Conservation (phyloP, 64 coral and sea anemone genomes). For the Platygyra sinensis region DNA sequence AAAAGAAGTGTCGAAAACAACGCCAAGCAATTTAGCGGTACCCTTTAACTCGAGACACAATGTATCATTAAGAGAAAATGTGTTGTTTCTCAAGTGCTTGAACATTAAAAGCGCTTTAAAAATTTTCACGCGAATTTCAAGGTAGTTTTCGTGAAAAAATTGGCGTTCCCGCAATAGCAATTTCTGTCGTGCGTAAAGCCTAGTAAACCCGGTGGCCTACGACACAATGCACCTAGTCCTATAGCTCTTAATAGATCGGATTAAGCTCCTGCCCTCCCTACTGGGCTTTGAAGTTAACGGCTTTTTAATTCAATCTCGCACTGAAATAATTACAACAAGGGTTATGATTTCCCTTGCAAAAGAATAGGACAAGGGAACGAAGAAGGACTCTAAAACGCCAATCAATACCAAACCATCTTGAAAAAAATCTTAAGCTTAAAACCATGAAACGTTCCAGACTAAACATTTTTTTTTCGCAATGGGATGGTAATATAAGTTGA, state of each 20-base stretch:
- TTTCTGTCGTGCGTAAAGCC: not conserved
- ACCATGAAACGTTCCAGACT: not conserved
- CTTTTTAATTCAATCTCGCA: not conserved
- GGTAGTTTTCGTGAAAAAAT: not conserved
- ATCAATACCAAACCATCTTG: not conserved
- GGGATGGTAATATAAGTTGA: not conserved
- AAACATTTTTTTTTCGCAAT: not conserved
- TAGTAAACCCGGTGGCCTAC: not conserved
- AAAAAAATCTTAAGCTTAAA: not conserved
- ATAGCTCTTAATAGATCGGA: not conserved
- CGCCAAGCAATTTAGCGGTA: slow-evolving; percentile 31
- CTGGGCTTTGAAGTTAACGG: not conserved
- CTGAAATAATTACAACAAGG: not conserved
- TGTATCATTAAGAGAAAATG: slow-evolving; percentile 4
- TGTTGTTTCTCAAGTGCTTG: not conserved
- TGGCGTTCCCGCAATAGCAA: not conserved
- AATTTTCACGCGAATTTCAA: not conserved
- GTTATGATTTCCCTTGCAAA: not conserved
- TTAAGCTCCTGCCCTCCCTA: not conserved
- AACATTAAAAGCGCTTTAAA: not conserved
- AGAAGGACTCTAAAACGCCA: not conserved
- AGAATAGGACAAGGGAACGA: not conserved
- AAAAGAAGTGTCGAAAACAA: slow-evolving; percentile 30
- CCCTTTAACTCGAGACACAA: slow-evolving; percentile 24
- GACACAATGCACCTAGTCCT: not conserved